Conservation (phyloP, 2,797 vertebrate species). For the Hippocampus kuda region DNA sequence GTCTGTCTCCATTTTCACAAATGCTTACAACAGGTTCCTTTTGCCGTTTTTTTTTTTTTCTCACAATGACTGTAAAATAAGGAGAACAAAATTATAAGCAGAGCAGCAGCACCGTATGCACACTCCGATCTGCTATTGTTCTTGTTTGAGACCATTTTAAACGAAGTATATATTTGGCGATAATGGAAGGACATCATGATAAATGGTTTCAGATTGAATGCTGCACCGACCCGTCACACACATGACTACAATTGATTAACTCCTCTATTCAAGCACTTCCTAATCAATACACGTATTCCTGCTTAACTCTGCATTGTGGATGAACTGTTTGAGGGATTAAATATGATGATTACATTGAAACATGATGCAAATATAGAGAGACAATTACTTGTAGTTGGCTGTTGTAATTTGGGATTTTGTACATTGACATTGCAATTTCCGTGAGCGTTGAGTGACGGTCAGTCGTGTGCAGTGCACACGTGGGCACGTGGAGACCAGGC, state of each 20-base stretch:
- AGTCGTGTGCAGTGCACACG: no score
- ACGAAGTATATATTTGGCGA: neutral
- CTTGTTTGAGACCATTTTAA: neutral
- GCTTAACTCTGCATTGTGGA: neutral
- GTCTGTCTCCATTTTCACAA: constrained; percentile 47
- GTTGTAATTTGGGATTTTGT: neutral
- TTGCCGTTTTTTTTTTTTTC: constrained; percentile 47
- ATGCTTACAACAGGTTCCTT: constrained; percentile 47
- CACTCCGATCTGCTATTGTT: no score
- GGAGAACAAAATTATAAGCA: neutral
- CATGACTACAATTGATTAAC: neutral
- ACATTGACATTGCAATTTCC: neutral
- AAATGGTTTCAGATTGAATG: neutral
- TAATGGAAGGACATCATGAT: neutral
- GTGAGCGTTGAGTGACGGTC: neutral
- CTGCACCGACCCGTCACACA: neutral
- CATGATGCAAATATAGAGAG: neutral
- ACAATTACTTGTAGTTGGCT: neutral
- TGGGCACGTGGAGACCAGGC: no score
- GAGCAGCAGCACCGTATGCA: neutral
- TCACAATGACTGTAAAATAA: constrained; percentile 34
- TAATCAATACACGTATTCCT: neutral
- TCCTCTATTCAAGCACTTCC: neutral
- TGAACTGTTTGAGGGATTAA: neutral
- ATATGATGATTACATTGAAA: neutral